Base-by-base conservation (phyloP, 2,888 invertebrate genomes). In the Priocnemis perturbator region DNA sequence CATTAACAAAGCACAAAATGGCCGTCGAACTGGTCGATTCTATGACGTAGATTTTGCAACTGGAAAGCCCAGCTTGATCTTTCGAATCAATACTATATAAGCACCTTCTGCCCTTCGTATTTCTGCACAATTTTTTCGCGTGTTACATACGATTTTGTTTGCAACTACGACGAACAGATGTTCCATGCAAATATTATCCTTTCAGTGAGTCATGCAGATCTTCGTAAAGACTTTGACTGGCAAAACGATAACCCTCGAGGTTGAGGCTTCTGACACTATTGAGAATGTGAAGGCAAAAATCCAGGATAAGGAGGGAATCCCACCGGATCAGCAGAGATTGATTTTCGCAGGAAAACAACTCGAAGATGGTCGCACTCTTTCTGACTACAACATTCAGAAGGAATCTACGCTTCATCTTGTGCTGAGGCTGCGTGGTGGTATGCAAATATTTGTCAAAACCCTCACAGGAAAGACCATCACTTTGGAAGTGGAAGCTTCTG, bases 181-280 rank as follows among this genome's bases (percentile, higher is more conserved):
- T 37, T 37, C 7, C 1, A 37, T 37, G 11, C 7, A 37, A 37
- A 11, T 11, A 37, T 37, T 11, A 26, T 37, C 11, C 7, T 37
- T 37, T 7, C 37, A 37, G 37, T 37, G 14, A 37, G 98, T 98
- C 17, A 81, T 81, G 81, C 78, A 81, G 21, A 81, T 81, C 3
- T 81, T 81, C 4, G 81, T 81, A 0, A 81, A 81, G 19, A 81
- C 81, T 0, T 17, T 81, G 0, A 81, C 78, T 0, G 81, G 81
- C 0, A 79, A 81, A 37, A 81, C 81, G 0, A 79, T 81, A 0
- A 81, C 81, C 0, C 20, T 81, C 0, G 81, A 81, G 26, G 81
- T 80, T 0, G 80, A 80, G 19, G 78, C 80, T 0, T 80, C 80
- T 0, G 80, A 81, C 9, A 78, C 79, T 0, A 80, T 81, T 30